phyloP scores from a whole-genome alignment of 2,113 vertebrate genomes.

The Marcusenius ussheri region DNA sequence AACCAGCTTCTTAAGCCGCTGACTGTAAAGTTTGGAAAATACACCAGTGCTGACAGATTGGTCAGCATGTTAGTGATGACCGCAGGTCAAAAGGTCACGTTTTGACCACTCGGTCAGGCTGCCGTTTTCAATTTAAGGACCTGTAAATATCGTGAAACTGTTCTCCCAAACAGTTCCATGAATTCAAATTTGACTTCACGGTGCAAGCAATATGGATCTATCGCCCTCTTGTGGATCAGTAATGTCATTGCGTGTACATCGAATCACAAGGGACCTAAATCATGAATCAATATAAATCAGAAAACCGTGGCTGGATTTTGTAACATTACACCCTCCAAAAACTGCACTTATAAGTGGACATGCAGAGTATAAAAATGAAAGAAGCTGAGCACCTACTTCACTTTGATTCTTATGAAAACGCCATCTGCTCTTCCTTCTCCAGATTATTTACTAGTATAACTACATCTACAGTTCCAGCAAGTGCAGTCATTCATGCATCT shows the following conservation, averaged over 20 bases:
- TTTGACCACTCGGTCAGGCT: not conserved
- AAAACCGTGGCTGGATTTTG: not conserved
- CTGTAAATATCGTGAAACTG: conserved; percentile 11
- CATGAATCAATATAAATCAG: not conserved
- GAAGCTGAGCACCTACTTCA: not conserved
- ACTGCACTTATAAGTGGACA: not conserved
- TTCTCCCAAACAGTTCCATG: not conserved
- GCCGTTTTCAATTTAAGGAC: conserved; percentile 7
- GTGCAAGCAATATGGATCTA: conserved; percentile 20
- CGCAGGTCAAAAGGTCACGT: not conserved
- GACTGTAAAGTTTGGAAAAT: conserved; percentile 26
- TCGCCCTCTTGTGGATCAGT: conserved; percentile 44
- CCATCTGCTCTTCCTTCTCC: not conserved
- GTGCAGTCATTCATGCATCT: not conserved
- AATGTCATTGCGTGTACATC: conserved; percentile 22
- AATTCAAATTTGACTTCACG: conserved; percentile 13
- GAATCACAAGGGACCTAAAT: conserved; percentile 14
- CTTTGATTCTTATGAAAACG: not conserved
- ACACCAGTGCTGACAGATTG: conserved; percentile 21
- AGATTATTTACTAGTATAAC: not conserved
- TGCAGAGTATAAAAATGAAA: not conserved
- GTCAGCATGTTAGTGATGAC: conserved; percentile 23
- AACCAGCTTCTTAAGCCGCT: conserved; percentile 29
- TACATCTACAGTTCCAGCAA: not conserved
- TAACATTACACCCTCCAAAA: not conserved